Conservation (phyloP, 2,113 vertebrate species). For the Malurus alboscapulatus region DNA sequence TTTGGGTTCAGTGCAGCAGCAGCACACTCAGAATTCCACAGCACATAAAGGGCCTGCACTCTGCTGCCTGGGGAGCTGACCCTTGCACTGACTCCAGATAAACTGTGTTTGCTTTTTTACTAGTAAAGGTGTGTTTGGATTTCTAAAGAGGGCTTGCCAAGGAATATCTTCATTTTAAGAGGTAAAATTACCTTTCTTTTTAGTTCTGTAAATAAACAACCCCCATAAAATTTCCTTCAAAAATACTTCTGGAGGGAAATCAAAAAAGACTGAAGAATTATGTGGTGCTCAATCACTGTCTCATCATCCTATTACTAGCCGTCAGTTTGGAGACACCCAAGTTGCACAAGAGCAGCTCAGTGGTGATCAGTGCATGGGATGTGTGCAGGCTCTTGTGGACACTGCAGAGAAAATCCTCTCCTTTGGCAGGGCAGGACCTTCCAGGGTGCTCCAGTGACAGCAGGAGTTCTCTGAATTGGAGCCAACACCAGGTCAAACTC, state of each 20-base stretch:
- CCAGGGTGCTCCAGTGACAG: neutral
- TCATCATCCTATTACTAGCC: neutral
- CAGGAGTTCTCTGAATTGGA: neutral
- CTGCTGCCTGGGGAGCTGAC: neutral
- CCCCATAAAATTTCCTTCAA: neutral
- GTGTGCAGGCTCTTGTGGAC: rapidly evolving
- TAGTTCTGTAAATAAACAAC: neutral
- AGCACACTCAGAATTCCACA: neutral
- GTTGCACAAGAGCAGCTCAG: neutral
- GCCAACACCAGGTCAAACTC: neutral
- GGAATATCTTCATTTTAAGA: neutral
- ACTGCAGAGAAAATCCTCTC: neutral
- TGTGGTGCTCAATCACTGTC: neutral
- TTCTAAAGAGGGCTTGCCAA: neutral
- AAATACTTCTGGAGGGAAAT: rapidly evolving
- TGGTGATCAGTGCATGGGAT: rapidly evolving
- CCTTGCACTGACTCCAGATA: neutral
- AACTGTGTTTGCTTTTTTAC: neutral
- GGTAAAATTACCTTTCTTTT: neutral
- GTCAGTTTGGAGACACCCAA: neutral
- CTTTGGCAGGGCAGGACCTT: neutral
- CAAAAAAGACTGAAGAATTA: neutral
- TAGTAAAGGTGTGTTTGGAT: neutral
- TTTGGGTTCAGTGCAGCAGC: neutral
- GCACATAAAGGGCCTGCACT: neutral